A percentile compares a stretch with the other conserved stretches of the same genome.
phyloP scores from a whole-genome alignment of 1,140 invertebrate genomes.

The Aphaenogaster ashmeadi region DNA sequence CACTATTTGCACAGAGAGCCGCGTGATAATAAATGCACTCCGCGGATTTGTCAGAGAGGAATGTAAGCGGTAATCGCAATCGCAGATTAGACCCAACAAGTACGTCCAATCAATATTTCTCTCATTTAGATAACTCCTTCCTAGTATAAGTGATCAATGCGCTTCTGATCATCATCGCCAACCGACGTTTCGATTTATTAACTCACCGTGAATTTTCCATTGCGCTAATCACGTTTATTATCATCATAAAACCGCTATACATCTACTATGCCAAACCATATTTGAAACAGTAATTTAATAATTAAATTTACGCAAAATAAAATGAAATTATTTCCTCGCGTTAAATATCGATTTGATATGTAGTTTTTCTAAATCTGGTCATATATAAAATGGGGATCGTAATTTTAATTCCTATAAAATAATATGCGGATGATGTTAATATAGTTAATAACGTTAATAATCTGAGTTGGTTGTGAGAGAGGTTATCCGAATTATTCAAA shows the following conservation, averaged over 20 bases:
- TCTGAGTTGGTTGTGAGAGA: not conserved
- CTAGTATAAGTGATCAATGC: constrained; percentile 31
- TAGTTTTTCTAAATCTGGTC: not conserved
- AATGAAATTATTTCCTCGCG: not conserved
- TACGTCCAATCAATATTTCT: constrained; percentile 48
- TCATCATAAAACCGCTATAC: not conserved
- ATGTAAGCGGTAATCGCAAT: constrained; percentile 47
- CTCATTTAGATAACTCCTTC: constrained; percentile 39
- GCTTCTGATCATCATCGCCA: constrained; percentile 23
- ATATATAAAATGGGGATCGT: not conserved
- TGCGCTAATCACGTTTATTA: constrained; percentile 36
- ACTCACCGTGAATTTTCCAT: constrained; percentile 35
- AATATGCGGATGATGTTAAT: not conserved
- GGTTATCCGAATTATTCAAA: not conserved
- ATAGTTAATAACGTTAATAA: not conserved
- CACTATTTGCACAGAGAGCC: constrained; percentile 4
- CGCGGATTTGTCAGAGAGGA: constrained; percentile 54
- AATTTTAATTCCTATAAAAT: not conserved
- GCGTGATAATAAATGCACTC: constrained; percentile 45
- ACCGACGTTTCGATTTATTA: constrained; percentile 43
- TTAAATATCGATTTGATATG: not conserved
- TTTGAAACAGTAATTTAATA: not conserved
- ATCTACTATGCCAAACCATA: not conserved
- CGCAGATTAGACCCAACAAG: constrained; percentile 45
- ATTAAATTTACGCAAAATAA: not conserved